These are phyloP conservation scores for Neotoxoptera formosana DNA, from an alignment of 1,140 invertebrate species.

Conservation along the genomic window DNA sequence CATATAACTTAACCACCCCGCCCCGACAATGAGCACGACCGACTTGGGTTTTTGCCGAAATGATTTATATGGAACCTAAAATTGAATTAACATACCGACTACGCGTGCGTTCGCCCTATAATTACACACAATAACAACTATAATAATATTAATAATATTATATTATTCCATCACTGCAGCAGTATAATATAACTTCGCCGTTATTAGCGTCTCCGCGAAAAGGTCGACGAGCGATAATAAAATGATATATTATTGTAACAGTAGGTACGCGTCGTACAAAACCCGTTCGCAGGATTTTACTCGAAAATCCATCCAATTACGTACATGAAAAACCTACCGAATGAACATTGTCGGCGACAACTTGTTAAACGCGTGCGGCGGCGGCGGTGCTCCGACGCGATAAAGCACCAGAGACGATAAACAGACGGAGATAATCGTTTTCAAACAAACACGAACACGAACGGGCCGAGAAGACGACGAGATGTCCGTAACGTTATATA, in stretches of 20 bases:
- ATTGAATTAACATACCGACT: neutral
- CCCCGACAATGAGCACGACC: neutral
- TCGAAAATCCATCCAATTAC: neutral
- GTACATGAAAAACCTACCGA: neutral
- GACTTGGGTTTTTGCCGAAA: conserved; percentile 4
- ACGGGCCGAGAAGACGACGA: neutral
- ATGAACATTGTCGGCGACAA: too few relatives aligned
- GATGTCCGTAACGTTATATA: too few relatives aligned
- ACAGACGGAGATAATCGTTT: neutral
- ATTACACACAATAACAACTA: neutral
- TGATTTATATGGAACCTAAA: neutral
- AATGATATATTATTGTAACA: too few relatives aligned
- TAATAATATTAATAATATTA: neutral
- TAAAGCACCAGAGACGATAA: too few relatives aligned
- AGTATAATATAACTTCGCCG: too few relatives aligned
- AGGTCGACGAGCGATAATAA: neutral
- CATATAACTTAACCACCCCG: neutral
- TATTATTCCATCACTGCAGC: neutral
- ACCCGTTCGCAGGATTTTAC: neutral
- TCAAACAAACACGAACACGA: neutral
- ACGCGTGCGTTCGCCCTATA: neutral
- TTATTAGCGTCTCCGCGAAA: conserved; percentile 9
- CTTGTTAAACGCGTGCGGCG: neutral
- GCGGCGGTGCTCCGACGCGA: too few relatives aligned
- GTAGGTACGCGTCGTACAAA: neutral